phyloP scores from a whole-genome alignment of 1,140 invertebrate genomes.

The Sinella curviseta region DNA sequence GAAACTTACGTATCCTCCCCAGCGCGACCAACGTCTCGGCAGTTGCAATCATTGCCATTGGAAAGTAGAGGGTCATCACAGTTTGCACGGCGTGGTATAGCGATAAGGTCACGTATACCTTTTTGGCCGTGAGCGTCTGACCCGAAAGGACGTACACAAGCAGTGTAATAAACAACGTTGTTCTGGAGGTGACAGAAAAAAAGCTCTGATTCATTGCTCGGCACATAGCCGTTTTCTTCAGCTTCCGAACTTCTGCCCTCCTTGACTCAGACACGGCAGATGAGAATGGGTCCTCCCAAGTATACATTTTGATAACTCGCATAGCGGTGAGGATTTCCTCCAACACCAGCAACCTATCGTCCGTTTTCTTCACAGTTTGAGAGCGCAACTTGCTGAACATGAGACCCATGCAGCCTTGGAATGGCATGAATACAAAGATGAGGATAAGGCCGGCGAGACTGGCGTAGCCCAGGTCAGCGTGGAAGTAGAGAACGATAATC shows the following conservation, averaged over 20 bases:
- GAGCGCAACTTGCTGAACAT: slow-evolving; percentile 53
- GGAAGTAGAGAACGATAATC: not conserved
- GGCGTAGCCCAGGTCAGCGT: not conserved
- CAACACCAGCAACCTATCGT: slow-evolving; percentile 61
- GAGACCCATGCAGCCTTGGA: slow-evolving; percentile 54
- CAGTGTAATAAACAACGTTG: slow-evolving; percentile 1
- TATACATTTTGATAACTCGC: slow-evolving; percentile 49
- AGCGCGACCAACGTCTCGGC: slow-evolving; percentile 2
- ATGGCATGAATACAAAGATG: not conserved
- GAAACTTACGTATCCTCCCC: not conserved
- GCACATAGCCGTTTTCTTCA: not conserved
- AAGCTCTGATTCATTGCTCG: slow-evolving; percentile 4
- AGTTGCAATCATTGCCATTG: not conserved
- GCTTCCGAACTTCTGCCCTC: not conserved
- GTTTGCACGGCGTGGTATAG: not conserved
- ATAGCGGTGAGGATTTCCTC: slow-evolving; percentile 58
- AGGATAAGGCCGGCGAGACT: not conserved
- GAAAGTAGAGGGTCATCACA: not conserved
- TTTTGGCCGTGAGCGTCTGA: not conserved
- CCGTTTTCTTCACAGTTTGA: slow-evolving; percentile 56
- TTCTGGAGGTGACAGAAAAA: slow-evolving; percentile 8
- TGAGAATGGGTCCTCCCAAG: slow-evolving; percentile 53
- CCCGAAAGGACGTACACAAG: not conserved
- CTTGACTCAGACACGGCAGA: slow-evolving; percentile 45
- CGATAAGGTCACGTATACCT: not conserved